Evolutionary conservation across 1,140 invertebrate species (phyloP).

Genomic region (Dinoponera quadriceps): DNA sequence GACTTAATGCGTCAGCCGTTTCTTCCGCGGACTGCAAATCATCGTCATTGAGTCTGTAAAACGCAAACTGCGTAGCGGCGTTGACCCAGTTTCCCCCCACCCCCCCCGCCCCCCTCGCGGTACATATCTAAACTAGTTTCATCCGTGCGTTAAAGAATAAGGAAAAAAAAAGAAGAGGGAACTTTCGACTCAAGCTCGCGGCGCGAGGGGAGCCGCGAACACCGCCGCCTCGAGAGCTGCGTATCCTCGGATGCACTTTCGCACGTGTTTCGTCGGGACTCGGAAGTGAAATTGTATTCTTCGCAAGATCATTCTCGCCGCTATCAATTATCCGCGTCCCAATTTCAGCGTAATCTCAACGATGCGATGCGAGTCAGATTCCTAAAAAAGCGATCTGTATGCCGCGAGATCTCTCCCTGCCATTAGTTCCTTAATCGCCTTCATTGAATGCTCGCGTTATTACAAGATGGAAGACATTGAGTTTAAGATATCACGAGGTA

Average conservation of each 20-base stretch:
- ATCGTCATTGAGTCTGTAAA: constrained; percentile 62
- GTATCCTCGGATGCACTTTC: constrained; percentile 22
- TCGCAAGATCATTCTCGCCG: background rate
- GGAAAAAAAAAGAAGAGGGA: constrained; percentile 38
- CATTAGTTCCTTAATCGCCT: background rate
- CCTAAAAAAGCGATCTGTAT: background rate
- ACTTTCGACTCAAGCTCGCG: constrained; percentile 45
- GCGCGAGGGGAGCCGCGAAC: constrained; percentile 11
- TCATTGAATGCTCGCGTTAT: too few relatives aligned
- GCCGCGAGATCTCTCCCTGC: background rate
- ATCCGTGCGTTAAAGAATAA: constrained; percentile 23
- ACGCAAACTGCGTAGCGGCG: constrained; percentile 10
- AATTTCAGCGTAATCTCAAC: constrained; percentile 4
- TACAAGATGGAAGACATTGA: too few relatives aligned
- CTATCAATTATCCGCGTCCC: background rate
- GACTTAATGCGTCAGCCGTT: constrained; percentile 42
- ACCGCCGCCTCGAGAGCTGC: background rate
- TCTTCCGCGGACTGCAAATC: constrained; percentile 58
- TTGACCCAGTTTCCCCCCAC: constrained; percentile 59
- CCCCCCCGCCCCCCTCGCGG: too few relatives aligned
- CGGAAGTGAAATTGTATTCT: constrained; percentile 18
- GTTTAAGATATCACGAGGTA: too few relatives aligned
- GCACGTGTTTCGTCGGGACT: background rate
- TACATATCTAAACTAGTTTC: constrained; percentile 44
- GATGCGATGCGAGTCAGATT: background rate